phyloP scores from a whole-genome alignment of 2,888 invertebrate species.

The Idaea biselata region DNA sequence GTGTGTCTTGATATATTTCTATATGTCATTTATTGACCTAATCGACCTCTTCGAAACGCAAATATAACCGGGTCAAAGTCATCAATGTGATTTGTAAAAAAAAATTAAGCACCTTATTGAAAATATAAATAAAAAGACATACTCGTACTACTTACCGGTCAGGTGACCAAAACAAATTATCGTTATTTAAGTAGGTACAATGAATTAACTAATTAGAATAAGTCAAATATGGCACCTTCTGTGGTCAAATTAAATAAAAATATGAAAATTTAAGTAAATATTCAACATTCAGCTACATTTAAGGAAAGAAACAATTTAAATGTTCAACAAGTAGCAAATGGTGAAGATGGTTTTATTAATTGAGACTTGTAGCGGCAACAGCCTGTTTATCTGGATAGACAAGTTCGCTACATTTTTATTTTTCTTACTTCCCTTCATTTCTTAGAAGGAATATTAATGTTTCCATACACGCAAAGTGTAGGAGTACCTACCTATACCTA shows the following conservation, averaged over 20 bases:
- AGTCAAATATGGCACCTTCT: constrained; percentile 35
- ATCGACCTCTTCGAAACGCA: neutral
- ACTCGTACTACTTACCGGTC: neutral
- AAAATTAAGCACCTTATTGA: constrained; percentile 5
- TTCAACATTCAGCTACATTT: neutral
- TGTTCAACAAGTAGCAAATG: neutral
- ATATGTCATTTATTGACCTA: neutral
- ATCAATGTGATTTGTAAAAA: constrained; percentile 11
- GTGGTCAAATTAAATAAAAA: constrained; percentile 9
- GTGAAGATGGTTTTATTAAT: constrained; percentile 33
- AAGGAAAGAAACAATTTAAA: neutral
- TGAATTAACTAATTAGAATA: constrained; percentile 18
- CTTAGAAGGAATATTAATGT: neutral
- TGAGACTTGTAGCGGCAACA: constrained; percentile 24
- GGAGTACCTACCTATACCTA: neutral
- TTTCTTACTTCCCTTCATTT: neutral
- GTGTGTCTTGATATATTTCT: neutral
- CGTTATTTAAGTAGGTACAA: neutral
- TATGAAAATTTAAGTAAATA: neutral
- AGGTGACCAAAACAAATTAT: constrained; percentile 1
- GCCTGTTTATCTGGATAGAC: constrained; percentile 5
- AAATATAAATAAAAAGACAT: neutral
- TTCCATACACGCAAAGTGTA: neutral
- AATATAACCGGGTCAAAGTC: constrained; percentile 1
- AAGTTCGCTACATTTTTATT: constrained; percentile 1